phyloP scores from a whole-genome alignment of 2,888 invertebrate species.

The Argynnis bischoffii region DNA sequence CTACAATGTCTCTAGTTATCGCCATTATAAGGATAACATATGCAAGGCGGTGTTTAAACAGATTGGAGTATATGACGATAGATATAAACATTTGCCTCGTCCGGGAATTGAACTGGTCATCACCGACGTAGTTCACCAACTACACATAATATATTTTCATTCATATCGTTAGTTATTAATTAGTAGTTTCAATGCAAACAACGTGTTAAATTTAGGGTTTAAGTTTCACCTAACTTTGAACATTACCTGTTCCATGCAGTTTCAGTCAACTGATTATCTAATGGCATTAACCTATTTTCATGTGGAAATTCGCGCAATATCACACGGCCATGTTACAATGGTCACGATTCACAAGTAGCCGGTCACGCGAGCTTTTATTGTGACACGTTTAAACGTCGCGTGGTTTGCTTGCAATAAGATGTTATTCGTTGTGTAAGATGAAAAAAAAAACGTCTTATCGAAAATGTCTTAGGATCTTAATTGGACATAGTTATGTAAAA shows the following conservation, averaged over 20 bases:
- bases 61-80: too few species aligned
- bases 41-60: too few species aligned
- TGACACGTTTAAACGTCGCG: constrained; percentile 12
- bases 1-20: too few species aligned
- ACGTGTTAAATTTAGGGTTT: neutral
- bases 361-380: constrained; percentile 25
- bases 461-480: too few species aligned
- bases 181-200: neutral
- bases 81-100: too few species aligned
- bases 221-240: neutral
- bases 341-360: constrained; percentile 15
- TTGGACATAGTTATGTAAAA: too few species aligned
- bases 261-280: constrained; percentile 14
- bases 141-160: too few species aligned
- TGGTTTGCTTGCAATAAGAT: neutral
- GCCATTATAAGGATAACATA: too few species aligned
- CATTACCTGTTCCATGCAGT: constrained; percentile 3
- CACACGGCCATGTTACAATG: constrained; percentile 16
- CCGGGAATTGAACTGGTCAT: too few species aligned
- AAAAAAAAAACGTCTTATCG: neutral
- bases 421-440: neutral
- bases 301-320: constrained; percentile 18
- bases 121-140: too few species aligned
- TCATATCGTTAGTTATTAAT: too few species aligned
- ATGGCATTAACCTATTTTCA: constrained; percentile 23